A percentile compares a stretch with the other conserved stretches of the same genome.
phyloP scores from a whole-genome alignment of 1,140 invertebrate species.

The Cryptotermes secundus region DNA sequence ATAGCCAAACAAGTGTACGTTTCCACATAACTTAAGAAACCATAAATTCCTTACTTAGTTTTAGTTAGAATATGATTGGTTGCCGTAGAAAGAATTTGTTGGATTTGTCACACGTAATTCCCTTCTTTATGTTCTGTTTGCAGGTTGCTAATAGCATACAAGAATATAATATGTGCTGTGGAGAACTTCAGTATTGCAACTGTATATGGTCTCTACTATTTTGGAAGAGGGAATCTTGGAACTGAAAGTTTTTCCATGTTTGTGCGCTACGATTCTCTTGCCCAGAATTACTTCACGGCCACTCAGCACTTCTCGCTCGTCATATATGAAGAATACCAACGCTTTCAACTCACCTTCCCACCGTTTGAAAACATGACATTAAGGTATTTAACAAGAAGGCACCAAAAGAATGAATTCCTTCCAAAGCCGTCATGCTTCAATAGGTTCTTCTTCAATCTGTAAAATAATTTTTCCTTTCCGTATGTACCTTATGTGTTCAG shows the following conservation, averaged over 20 bases:
- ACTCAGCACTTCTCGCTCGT: constrained; percentile 42
- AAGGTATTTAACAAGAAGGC: neutral
- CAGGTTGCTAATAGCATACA: constrained; percentile 47
- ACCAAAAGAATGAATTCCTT: no score
- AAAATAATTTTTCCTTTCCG: no score
- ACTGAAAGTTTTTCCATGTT: constrained; percentile 39
- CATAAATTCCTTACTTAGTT: no score
- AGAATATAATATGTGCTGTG: constrained; percentile 46
- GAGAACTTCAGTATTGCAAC: constrained; percentile 48
- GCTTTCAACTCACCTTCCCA: constrained; percentile 33
- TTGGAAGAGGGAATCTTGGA: constrained; percentile 44
- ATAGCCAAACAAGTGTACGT: no score
- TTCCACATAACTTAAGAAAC: no score
- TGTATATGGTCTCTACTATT: constrained; percentile 48
- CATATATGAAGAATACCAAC: constrained; percentile 35
- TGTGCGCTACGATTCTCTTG: constrained; percentile 43
- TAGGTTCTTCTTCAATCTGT: no score
- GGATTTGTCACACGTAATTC: no score
- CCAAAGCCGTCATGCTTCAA: no score
- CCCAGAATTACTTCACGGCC: constrained; percentile 45
- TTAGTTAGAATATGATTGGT: no score
- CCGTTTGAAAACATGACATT: constrained; percentile 21
- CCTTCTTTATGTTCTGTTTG: no score
- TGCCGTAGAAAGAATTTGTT: no score
- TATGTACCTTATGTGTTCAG: no score